Percentiles rank a stretch among this genome's conserved stretches.
These are phyloP conservation scores for Melanotaenia duboulayi DNA, from an alignment of 2,113 vertebrate species.

Conservation along the genomic window DNA sequence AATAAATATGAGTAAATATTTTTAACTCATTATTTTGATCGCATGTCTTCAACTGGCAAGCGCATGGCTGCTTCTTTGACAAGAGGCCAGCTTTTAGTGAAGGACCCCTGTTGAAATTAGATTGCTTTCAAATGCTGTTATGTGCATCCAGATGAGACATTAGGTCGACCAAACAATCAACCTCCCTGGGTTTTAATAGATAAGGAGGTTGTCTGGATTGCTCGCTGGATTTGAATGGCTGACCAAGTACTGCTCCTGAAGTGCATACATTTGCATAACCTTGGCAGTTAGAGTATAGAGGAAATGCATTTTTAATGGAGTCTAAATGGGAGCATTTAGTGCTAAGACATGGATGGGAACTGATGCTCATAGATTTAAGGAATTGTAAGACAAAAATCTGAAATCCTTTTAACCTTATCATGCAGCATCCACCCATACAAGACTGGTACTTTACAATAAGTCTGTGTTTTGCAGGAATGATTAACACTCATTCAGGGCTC, in stretches of 20 bases:
- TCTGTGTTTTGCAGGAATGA: constrained; percentile 20
- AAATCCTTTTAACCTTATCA: constrained; percentile 53
- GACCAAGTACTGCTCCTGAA: constrained; percentile 46
- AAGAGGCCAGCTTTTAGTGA: constrained; percentile 53
- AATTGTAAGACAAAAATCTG: constrained; percentile 55
- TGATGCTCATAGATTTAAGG: constrained; percentile 61
- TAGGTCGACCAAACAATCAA: constrained; percentile 67
- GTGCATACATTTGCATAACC: constrained; percentile 69
- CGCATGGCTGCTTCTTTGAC: constrained; percentile 37
- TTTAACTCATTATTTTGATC: constrained; percentile 43
- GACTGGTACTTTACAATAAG: constrained; percentile 46
- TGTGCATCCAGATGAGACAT: constrained; percentile 66
- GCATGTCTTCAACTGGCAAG: constrained; percentile 28
- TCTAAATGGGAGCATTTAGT: constrained; percentile 68
- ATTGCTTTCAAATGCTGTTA: constrained; percentile 58
- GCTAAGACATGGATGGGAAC: constrained; percentile 42
- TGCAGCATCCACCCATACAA: constrained; percentile 26
- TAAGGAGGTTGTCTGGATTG: constrained; percentile 49
- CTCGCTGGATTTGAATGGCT: constrained; percentile 39
- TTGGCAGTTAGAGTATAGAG: constrained; percentile 59
- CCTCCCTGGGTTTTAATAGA: constrained; percentile 65
- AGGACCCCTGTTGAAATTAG: constrained; percentile 54
- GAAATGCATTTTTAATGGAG: constrained; percentile 77
- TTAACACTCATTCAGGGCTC: constrained; percentile 18
- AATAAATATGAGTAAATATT: constrained; percentile 29